Base-by-base conservation (phyloP, 2,888 invertebrate species). In the Boloria euphrosyne region DNA sequence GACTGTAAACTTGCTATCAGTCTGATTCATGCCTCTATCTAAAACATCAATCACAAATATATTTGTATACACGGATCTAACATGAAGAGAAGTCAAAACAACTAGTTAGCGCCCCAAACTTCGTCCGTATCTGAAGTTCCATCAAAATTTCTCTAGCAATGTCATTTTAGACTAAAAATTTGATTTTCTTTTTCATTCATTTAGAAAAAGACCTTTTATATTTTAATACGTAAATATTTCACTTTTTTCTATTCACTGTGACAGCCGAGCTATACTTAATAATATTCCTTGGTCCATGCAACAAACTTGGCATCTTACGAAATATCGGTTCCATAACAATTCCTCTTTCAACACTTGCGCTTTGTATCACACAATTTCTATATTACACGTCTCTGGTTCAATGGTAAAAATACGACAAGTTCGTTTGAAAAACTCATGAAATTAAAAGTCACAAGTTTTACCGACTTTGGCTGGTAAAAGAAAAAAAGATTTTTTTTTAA, bases 241-340 rank as follows among this genome's bases (percentile, higher is more conserved):
- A 10, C 7, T 57, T 46, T 53, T 16, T 31, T 31, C 46, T 57
- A 57, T 57, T 44, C 18, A 57, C 46, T 85, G 82, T 80, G 80
- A 80, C 84, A 88, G 90, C 89, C 76, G 85, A 86, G 85, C 89
- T 88, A 89, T 79, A 85, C 89, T 89, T 89, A 89, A 80, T 83
- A 78, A 79, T 82, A 82, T 79, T 85, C 87, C 87, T 91, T 90
- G 91, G 91, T 90, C 91, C 90, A 86, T 86, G 88, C 88, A 84
- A 87, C 77, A 81, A 82, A 85, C 82, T 89, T 91, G 90, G 89
- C 90, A 87, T 90, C 88, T 87, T 88, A 89, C 76, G 83, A 84
- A 86, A 85, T 83, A 85, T 62, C 65, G 63, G 66, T 65, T 65
- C 52, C 70, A 54, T 79, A 79, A 80, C 78, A 78, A 79, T 76